Base-by-base conservation (phyloP, 1,140 invertebrate species). In the Telenomus remus region DNA sequence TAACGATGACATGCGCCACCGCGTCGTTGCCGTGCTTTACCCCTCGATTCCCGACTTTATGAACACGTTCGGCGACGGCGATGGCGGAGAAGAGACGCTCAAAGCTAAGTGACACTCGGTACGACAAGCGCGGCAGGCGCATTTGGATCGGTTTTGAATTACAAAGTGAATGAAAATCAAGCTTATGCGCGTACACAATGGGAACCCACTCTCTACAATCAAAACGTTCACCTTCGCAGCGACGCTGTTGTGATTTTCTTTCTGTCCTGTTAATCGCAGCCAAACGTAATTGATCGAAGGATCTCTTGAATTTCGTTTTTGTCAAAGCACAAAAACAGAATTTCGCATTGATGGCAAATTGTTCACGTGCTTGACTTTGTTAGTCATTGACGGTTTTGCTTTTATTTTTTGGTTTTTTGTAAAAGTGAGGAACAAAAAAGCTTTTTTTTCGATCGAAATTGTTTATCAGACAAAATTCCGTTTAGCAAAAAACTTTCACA, bases 81-180 rank as follows among this genome's bases (percentile, higher is more conserved):
- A 10, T 12, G 49, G n/a, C 13, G 27, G 33, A 13, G 47, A 44
- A 9, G 5, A 11, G 1, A 11, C n/a, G 27, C 37, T 11, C 37
- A 4, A 19, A 37, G 46, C 51, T 35, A 63, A 66, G 37, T 49
- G 53, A 53, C 49, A 63, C 60, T 63, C 59, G 53, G 46, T 8
- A 16, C 34, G 44, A 63, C 51, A 55, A 63, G 37, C 44, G 33
- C 55, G 63, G 50, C 19, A 39, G 54, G 46, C 47, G 43, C 39
- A 57, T 60, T 59, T 37, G 27, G 43, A 68, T 59, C 44, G 35
- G 60, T 51, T 76, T 79, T 79, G 78, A 76, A 74, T 79, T 77
- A 74, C 74, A 79, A 79, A 79, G 66, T 61, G 74, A 68, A 76
- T 68, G 78, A 74, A 77, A 79, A 71, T 73, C 57, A 47, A 60